Evolutionary conservation across 2,113 vertebrate species (phyloP), one percentile per base, ranked within the genome.

Genomic region (Hippolais icterina): DNA sequence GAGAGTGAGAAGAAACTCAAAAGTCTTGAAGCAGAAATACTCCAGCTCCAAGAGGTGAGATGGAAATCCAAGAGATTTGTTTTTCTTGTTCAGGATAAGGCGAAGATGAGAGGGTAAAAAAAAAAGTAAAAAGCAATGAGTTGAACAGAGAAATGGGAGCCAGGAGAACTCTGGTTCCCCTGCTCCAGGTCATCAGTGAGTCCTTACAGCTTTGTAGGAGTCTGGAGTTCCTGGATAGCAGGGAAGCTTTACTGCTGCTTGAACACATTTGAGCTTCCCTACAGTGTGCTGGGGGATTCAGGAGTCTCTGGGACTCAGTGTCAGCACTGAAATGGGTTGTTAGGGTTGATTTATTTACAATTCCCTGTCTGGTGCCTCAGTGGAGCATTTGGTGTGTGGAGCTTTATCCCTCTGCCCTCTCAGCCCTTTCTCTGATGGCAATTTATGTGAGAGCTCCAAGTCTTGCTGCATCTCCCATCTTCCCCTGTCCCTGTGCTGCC

Each of bases 1-100:
- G 99, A 99, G 93, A 99, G 99, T 16, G 99, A 99, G 96, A 99
- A 99, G 98, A 99, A 99, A 59, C 97, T 99, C 49, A 99, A 99
- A 96, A 97, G 98, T 74, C 97, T 99, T 0, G 99, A 99, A 95
- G 99, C 99, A 74, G 99, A 99, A 97, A 99, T 99, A 86, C 98
- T 99, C 21, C 99, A 99, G 81, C 97, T 99, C 28, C 99, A 99
- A 77, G 99, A 99, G 99, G 99, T 99, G 89, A 97, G 86, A 8
- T 5, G 68, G 57, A 94, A 90, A 63, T 50, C 39, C 15, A 47
- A 29, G 9, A 22, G 16, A 7, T 25, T 24, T 31, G 6, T 4
- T 65, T 37, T 50, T 39, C 28, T 50, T 71, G 3, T 28, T 70
- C 42, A 10, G 10, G 35, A 18, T 12, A 60, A 14, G 16, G 46